Percentiles rank a stretch among this genome's conserved stretches.
These are phyloP conservation scores for Semaprochilodus insignis DNA, from an alignment of 2,797 vertebrate genomes.

Conservation along the genomic window DNA sequence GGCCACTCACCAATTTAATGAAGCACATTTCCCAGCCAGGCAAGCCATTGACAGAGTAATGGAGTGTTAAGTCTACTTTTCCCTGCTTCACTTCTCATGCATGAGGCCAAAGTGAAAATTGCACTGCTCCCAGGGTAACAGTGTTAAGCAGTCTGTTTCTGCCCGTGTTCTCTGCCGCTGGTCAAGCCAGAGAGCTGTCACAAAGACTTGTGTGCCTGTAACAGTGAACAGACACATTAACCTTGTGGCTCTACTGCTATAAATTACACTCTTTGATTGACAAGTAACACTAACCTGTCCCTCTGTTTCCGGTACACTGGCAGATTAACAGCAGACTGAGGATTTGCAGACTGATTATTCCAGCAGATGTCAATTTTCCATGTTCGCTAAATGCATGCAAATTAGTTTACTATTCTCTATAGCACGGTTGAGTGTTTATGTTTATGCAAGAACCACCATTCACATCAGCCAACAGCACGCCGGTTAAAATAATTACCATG, in stretches of 20 bases:
- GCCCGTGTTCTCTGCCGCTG: slow-evolving; percentile 12
- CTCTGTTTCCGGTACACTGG: background rate
- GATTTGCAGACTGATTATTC: background rate
- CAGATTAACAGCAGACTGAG: slow-evolving; percentile 1
- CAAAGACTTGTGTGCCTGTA: slow-evolving; percentile 3
- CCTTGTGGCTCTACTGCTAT: background rate
- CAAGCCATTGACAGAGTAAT: slow-evolving; percentile 47
- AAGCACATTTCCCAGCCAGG: slow-evolving; percentile 43
- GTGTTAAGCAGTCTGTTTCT: slow-evolving; percentile 6
- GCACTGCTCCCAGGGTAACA: slow-evolving; percentile 8
- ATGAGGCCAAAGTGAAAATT: slow-evolving; percentile 20
- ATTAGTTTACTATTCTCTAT: background rate
- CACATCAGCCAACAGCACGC: background rate
- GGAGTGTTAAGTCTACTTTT: slow-evolving; percentile 43
- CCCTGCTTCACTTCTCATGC: slow-evolving; percentile 27
- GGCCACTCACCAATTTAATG: slow-evolving; percentile 42
- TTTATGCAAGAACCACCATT: background rate
- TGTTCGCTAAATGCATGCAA: background rate
- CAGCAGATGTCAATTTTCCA: background rate
- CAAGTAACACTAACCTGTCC: slow-evolving; percentile 13
- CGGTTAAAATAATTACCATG: background rate
- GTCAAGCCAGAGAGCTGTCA: slow-evolving; percentile 19
- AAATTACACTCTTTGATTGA: background rate
- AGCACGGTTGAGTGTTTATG: background rate
- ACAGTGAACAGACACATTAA: slow-evolving; percentile 20